Base-by-base conservation (phyloP, 92 coral and sea anemone genomes). In the Palythoa heliodiscus region DNA sequence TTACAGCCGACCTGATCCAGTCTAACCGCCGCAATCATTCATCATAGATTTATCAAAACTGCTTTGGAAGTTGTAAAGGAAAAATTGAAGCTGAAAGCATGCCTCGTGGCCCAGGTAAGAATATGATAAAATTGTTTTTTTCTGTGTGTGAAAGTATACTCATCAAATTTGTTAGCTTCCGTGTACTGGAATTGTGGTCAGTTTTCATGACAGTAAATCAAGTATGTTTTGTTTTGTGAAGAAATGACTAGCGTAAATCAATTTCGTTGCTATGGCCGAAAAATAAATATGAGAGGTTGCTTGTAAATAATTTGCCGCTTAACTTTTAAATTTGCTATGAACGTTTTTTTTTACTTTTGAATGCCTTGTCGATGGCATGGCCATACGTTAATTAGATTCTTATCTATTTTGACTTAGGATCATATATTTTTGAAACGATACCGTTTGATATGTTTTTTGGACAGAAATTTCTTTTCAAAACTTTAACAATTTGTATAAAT, bases 41-140 rank as follows among this genome's bases (percentile, higher is more conserved):
- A 43, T 69, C 73, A 11, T 58, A 66, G 84, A 67, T 14, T 66
- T 79, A 4, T 14, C 16, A 64, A 24, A 79, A 79, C 40, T 67
- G 76, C 82, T 10, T 76, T 88, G 79, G 78, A 57, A 57, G 55
- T 24, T 23, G 24, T 38, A 82, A 39, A 11, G 40, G 47, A 47
- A 5, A 3, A 15, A 4, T 23, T 11, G 9, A 11, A 50, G 47
- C 67, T 22, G 35, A 35, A 57, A 83, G 37, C 71, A 90, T 90
- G 93, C 93, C 93, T 60, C 93, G 93, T 7, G 90, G 86, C 40
- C 71, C 88, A 90, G 93, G 93, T 90, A 79, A 7, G 84, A 23
- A 7, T 24, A 11, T 25, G 15, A 72, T 47, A 50, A 16, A 43
- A 10, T 12, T 48, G 11, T 11, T 38, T 16, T 11, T n/a, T n/a